A percentile compares a stretch with the other conserved stretches of the same genome.
These are phyloP conservation scores for Sebastes iracundus DNA, from an alignment of 2,797 vertebrate genomes.

Conservation along the genomic window DNA sequence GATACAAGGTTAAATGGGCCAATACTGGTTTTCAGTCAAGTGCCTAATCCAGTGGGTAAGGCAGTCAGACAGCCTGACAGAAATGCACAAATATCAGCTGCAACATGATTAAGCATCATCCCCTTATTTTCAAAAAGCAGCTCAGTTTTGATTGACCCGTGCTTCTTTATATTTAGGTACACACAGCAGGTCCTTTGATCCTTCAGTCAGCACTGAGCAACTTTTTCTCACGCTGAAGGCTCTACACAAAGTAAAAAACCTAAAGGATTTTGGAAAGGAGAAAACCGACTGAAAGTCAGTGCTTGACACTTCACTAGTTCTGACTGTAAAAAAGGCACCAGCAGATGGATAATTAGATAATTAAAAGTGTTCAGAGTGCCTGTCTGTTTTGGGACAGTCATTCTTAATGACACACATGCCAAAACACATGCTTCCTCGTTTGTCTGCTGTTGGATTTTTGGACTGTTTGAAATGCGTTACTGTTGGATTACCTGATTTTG, in stretches of 20 bases:
- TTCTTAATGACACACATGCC: constrained; percentile 2
- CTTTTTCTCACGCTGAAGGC: neutral
- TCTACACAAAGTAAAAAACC: constrained; percentile 32
- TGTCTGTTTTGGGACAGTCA: constrained; percentile 13
- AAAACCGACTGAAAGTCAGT: neutral
- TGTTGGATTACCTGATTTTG: constrained; percentile 12
- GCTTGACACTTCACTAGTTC: constrained; percentile 28
- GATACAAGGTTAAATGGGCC: constrained; percentile 53
- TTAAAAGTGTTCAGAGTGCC: constrained; percentile 9
- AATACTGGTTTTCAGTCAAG: constrained; percentile 48
- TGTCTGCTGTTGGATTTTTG: constrained; percentile 31
- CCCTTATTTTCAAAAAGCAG: constrained; percentile 55
- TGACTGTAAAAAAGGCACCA: constrained; percentile 4
- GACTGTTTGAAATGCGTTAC: neutral
- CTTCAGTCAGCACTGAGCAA: constrained; percentile 17
- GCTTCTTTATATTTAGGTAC: constrained; percentile 56
- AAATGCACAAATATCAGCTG: constrained; percentile 45
- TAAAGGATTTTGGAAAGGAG: constrained; percentile 12
- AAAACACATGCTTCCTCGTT: constrained; percentile 1
- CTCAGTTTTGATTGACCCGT: constrained; percentile 56
- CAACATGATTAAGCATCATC: constrained; percentile 42
- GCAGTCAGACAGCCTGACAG: constrained; percentile 38
- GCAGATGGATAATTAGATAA: constrained; percentile 15
- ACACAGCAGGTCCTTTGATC: constrained; percentile 58
- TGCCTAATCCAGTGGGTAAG: constrained; percentile 47